phyloP scores from a whole-genome alignment of 1,140 invertebrate genomes.

The Euwallacea fornicatus region DNA sequence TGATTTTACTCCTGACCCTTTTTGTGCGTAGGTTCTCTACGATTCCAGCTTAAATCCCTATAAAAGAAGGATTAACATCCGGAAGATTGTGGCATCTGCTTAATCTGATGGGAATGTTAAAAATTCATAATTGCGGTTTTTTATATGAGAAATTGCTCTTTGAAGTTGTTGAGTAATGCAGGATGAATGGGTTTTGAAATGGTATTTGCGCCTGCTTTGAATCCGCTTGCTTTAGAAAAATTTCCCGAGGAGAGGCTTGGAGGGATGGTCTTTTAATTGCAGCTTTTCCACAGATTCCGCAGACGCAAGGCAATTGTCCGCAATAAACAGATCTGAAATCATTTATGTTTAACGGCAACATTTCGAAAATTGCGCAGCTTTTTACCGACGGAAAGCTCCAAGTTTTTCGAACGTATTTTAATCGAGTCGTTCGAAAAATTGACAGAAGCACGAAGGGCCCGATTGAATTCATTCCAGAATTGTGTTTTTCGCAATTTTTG shows the following conservation, averaged over 20 bases:
- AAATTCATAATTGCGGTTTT: neutral
- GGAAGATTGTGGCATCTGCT: neutral
- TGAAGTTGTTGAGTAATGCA: too few species aligned
- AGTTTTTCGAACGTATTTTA: too few species aligned
- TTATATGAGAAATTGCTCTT: too few species aligned
- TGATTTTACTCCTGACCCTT: constrained; percentile 10
- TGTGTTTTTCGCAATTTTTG: too few species aligned
- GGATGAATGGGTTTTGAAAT: too few species aligned
- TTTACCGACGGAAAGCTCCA: too few species aligned
- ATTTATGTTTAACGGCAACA: neutral
- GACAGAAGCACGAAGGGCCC: too few species aligned
- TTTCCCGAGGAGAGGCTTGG: neutral
- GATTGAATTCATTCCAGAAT: too few species aligned
- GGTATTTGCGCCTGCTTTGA: neutral
- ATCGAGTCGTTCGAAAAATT: too few species aligned
- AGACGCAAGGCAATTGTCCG: neutral
- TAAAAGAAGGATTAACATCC: neutral
- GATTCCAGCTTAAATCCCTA: neutral
- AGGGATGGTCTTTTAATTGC: neutral
- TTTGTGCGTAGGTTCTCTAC: neutral
- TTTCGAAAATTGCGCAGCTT: too few species aligned
- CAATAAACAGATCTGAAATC: neutral
- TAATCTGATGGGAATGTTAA: neutral
- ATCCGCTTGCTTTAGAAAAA: neutral
- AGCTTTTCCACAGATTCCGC: neutral